Conservation (phyloP, 2,797 vertebrate species). For the Muscicapa comitata region DNA sequence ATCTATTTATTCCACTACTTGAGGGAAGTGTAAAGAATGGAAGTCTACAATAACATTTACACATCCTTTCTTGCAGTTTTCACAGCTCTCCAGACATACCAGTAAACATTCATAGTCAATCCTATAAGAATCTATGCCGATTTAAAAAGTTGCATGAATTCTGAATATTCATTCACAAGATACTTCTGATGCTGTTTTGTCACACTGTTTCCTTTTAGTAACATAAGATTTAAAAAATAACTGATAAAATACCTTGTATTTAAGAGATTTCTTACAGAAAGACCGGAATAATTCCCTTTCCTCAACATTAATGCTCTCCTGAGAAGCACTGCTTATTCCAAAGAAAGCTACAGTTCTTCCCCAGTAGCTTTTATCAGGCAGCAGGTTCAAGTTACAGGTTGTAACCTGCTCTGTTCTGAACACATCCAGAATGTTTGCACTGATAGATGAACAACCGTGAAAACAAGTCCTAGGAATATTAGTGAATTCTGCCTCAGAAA, state of each 20-base stretch:
- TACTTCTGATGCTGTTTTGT: background rate
- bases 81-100: conserved; percentile 3
- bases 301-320: background rate
- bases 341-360: background rate
- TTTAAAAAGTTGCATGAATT: background rate
- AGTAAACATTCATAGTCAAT: background rate
- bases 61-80: background rate
- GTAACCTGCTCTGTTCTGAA: background rate
- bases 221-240: background rate
- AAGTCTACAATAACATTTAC: conserved; percentile 9
- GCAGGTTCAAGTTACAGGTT: background rate
- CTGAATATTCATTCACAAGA: background rate
- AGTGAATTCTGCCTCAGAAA: background rate
- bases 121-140: background rate
- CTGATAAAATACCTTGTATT: background rate
- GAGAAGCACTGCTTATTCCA: background rate
- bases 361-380: background rate
- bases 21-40: background rate
- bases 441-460: background rate
- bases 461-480: background rate
- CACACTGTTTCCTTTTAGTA: background rate
- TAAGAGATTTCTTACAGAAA: background rate
- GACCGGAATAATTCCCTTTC: background rate
- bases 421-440: background rate
- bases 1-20: background rate